Conservation (phyloP, 2,797 vertebrate genomes). For the Tragopan temminckii region DNA sequence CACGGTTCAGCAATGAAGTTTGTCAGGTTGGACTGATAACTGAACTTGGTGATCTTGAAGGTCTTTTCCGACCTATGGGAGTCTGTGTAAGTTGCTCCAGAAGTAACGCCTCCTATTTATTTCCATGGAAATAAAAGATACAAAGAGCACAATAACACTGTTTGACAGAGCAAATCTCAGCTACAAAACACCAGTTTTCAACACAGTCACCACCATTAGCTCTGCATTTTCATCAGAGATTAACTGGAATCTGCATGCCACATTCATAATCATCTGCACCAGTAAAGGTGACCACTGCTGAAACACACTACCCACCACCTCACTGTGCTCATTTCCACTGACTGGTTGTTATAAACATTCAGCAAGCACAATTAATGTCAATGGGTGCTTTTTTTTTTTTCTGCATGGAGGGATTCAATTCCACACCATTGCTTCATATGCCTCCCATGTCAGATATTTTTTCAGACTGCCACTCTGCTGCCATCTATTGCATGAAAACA, state of each 20-base stretch:
- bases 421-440: background rate
- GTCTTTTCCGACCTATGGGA: background rate
- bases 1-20: background rate
- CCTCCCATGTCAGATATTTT: background rate
- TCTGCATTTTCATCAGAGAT: background rate
- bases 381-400: background rate
- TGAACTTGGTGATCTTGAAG: background rate
- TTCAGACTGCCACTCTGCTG: too few species aligned
- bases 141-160: background rate
- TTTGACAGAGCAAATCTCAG: background rate
- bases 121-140: background rate
- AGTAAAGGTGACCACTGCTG: background rate
- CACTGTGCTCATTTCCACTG: background rate
- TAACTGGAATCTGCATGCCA: background rate
- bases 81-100: background rate
- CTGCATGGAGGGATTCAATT: background rate
- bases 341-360: background rate
- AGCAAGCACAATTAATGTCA: background rate
- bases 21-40: background rate
- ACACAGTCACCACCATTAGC: background rate
- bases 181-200: background rate
- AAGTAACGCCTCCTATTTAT: background rate
- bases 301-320: background rate
- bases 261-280: background rate
- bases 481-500: background rate